A percentile compares a stretch with the other conserved stretches of the same genome.
phyloP scores from a whole-genome alignment of 1,140 invertebrate species.

The Euglossa dilemma region DNA sequence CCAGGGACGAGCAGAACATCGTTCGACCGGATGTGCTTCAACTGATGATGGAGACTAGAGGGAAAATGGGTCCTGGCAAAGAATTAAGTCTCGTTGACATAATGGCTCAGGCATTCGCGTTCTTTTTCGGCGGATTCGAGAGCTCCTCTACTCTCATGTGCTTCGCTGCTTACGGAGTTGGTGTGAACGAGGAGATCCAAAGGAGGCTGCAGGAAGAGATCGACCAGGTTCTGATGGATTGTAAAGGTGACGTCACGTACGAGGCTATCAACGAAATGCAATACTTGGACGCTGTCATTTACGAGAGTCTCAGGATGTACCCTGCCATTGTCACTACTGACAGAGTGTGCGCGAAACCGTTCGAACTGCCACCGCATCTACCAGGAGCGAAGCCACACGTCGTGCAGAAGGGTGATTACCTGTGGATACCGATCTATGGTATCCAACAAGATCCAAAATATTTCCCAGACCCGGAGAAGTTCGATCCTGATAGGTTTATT shows the following conservation, averaged over 20 bases:
- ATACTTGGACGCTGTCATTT: conserved; percentile 74
- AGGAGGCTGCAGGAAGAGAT: conserved; percentile 83
- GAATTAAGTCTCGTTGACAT: conserved; percentile 61
- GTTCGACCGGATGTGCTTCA: conserved; percentile 58
- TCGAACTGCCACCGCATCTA: conserved; percentile 56
- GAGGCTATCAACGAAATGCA: conserved; percentile 74
- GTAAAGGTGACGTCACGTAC: conserved; percentile 76
- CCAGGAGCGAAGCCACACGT: conserved; percentile 63
- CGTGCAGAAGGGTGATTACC: conserved; percentile 23
- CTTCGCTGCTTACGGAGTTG: conserved; percentile 75
- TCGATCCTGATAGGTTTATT: conserved; percentile 83
- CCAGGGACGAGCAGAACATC: conserved; percentile 35
- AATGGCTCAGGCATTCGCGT: conserved; percentile 66
- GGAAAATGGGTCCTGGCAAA: conserved; percentile 63
- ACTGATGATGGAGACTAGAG: conserved; percentile 56
- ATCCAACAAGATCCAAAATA: conserved; percentile 81
- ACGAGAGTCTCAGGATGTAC: conserved; percentile 62
- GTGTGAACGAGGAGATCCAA: conserved; percentile 53
- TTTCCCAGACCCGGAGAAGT: conserved; percentile 82
- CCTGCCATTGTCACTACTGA: conserved; percentile 24
- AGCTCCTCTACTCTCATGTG: conserved; percentile 82
- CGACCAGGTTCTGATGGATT: conserved; percentile 74
- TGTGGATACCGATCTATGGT: conserved; percentile 79
- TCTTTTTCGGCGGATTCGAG: conserved; percentile 82
- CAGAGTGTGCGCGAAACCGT: conserved; percentile 51